Base-by-base conservation (phyloP, 35 echinoderm and acorn worm species). In the Lytechinus pictus region DNA sequence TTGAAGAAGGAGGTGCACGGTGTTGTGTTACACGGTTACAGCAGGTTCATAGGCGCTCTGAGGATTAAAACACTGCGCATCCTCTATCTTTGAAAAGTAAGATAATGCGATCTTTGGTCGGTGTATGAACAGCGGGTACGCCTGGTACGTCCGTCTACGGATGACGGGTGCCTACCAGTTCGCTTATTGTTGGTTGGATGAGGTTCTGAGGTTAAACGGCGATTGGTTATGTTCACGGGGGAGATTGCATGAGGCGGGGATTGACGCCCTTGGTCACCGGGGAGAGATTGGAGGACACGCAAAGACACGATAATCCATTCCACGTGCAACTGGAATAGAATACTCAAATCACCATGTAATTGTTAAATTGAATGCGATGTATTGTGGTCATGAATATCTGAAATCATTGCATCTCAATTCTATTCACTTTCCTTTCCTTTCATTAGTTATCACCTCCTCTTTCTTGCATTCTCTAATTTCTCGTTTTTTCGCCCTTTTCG, bases 281-380 rank as follows among this genome's bases (percentile, higher is more conserved):
- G 11, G 88, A 90, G 88, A 90, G 88, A 90, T 54, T 90, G 88
- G 9, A 28, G 52, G 52, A 90, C 88, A 52, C 88, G 52, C 88
- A 90, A 54, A 44, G 16, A 90, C 88, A 90, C 33, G 29, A 14
- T 90, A 90, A 90, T 90, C 88, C 88, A 90, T 90, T 90, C 88
- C 88, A 90, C 88, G 88, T 90, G 88, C 88, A 52, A 12, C 28
- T 52, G 52, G 88, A 90, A 33, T 90, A 52, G 52, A 90, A 90
- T 54, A 13, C 88, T 90, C 27, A 90, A 90, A 90, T 90, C 29
- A 90, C 88, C 66, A 54, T 90, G 88, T 90, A 90, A 90, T 90
- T 90, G 88, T 33, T 90, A 90, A 90, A 90, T 90, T 90, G 28
- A 44, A 54, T 90, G 88, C 88, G 88, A 90, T 12, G 88, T 52